phyloP scores from a whole-genome alignment of 1,140 invertebrate genomes.

The Hyles euphorbiae region DNA sequence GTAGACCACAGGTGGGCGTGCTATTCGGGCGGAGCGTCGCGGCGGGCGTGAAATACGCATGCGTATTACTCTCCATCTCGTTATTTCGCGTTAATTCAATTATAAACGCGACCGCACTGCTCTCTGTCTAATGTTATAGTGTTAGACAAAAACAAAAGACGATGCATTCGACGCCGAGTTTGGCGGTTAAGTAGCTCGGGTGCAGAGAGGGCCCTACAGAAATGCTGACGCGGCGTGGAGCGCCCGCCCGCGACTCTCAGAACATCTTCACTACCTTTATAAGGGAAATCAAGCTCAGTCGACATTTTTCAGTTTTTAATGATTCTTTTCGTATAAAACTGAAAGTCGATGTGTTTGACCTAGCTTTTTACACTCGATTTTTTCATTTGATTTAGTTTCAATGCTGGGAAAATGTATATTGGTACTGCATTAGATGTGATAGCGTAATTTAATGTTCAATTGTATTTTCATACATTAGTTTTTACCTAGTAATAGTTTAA shows the following conservation, averaged over 20 bases:
- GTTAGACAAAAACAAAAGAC: slow-evolving; percentile 48
- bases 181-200: slow-evolving; percentile 35
- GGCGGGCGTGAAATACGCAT: slow-evolving; percentile 56
- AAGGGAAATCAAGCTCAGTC: slow-evolving; percentile 45
- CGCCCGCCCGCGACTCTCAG: slow-evolving; percentile 39
- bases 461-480: no score
- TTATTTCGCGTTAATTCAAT: slow-evolving; percentile 35
- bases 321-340: background rate
- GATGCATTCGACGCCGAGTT: slow-evolving; percentile 18
- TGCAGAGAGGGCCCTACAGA: slow-evolving; percentile 44
- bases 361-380: no score
- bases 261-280: slow-evolving; percentile 61
- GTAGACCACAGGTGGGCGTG: slow-evolving; percentile 66
- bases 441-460: no score
- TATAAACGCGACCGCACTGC: slow-evolving; percentile 38
- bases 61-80: slow-evolving; percentile 41
- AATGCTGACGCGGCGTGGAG: slow-evolving; percentile 45
- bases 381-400: no score
- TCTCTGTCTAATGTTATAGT: slow-evolving; percentile 48
- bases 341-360: background rate
- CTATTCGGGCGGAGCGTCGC: slow-evolving; percentile 50
- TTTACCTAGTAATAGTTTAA: no score
- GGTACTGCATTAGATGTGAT: no score
- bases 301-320: slow-evolving; percentile 19
- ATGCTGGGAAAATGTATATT: no score